Conservation (phyloP, 1,140 invertebrate species). For the Whitmania pigra region DNA sequence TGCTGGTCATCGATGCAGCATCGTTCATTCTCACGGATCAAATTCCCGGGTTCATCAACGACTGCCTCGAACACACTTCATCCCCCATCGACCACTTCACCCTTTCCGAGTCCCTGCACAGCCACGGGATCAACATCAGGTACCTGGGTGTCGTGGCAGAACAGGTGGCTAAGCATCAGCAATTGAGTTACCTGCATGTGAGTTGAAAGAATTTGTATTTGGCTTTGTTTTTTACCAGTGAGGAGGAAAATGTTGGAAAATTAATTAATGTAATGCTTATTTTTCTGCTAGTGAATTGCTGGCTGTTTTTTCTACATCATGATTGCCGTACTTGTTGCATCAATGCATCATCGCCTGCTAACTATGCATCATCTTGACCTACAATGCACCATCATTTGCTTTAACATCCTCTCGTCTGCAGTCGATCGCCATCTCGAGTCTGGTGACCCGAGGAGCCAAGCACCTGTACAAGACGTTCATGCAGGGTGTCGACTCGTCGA, state of each 20-base stretch:
- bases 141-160: conserved; percentile 61
- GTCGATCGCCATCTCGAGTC: conserved; percentile 70
- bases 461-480: conserved; percentile 84
- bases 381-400: background rate
- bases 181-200: conserved; percentile 61
- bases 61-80: conserved; percentile 77
- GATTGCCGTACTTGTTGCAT: too few species aligned
- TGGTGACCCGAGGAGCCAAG: conserved; percentile 74
- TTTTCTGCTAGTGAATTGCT: too few species aligned
- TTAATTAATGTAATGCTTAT: too few species aligned
- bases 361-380: too few species aligned
- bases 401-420: conserved; percentile 45
- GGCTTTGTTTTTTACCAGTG: too few species aligned
- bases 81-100: conserved; percentile 87
- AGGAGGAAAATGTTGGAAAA: background rate
- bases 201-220: conserved; percentile 27
- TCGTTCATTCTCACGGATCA: conserved; percentile 83
- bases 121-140: conserved; percentile 82
- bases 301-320: too few species aligned
- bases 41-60: conserved; percentile 81
- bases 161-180: conserved; percentile 61
- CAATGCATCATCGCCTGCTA: too few species aligned
- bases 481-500: conserved; percentile 76
- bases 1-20: conserved; percentile 82
- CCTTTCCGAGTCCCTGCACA: conserved; percentile 83